phyloP scores from a whole-genome alignment of 1,140 invertebrate species.

The Acarapis woodi region DNA sequence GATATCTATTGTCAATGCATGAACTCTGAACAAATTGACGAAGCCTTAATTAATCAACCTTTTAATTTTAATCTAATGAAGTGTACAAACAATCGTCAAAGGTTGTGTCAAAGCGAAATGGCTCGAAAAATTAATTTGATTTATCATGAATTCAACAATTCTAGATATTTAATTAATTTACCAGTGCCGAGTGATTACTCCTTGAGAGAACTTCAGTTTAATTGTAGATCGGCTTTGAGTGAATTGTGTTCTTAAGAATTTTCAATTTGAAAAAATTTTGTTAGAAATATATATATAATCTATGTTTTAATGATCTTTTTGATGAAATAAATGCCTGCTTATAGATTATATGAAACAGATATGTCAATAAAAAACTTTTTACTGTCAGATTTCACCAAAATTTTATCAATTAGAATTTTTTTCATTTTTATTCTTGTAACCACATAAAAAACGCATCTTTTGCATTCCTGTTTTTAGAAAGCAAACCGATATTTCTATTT shows the following conservation, averaged over 20 bases:
- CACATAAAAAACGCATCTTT: too few species aligned
- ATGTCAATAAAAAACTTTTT: too few species aligned
- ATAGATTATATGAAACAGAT: too few species aligned
- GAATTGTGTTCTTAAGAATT: background rate
- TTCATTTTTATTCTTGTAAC: too few species aligned
- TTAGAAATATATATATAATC: too few species aligned
- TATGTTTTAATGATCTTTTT: too few species aligned
- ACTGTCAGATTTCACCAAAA: too few species aligned
- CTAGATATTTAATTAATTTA: slow-evolving; percentile 17
- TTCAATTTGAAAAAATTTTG: too few species aligned
- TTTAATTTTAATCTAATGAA: slow-evolving; percentile 6
- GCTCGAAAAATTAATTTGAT: slow-evolving; percentile 23
- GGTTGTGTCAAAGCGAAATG: slow-evolving; percentile 31
- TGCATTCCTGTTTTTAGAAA: too few species aligned
- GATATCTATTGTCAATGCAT: slow-evolving; percentile 2
- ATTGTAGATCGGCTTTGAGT: background rate
- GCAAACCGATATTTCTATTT: too few species aligned
- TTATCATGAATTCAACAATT: slow-evolving; percentile 16
- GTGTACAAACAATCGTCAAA: slow-evolving; percentile 8
- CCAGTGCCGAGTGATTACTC: slow-evolving; percentile 31
- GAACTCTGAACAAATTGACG: background rate
- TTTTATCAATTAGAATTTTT: too few species aligned
- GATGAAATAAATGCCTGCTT: too few species aligned
- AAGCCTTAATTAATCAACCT: background rate
- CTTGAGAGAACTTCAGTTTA: slow-evolving; percentile 23